Evolutionary conservation across 1,140 invertebrate species (phyloP), one percentile per base, ranked within the genome.

Genomic region (Dreissena rostriformis): DNA sequence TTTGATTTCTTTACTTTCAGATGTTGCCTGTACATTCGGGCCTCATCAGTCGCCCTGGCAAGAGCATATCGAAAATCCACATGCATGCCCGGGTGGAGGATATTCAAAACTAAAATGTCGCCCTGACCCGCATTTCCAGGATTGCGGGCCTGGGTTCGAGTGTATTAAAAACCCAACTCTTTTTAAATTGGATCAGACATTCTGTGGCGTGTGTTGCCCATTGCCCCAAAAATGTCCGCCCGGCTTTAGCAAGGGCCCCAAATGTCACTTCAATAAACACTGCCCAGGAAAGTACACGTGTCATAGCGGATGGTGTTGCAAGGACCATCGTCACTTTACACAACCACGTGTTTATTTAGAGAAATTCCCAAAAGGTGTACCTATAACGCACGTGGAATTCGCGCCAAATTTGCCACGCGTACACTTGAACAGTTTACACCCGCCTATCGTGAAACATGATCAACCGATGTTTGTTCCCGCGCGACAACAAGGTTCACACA

Each of bases 121-220:
- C 39, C 77, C 77, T 19, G 66, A 70, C n/a, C 6, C 39, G 15
- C 29, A 49, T 15, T 80, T 55, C 22, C 22, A 49, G 7, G 77
- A 80, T 39, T 80, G 77, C 61, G 53, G 28, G 19, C 66, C 14
- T 17, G 77, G 77, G 19, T 80, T 70, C 52, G 67, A 80, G n/a
- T 80, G 77, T 39, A 49, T 80, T 22, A 66, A 63, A 61, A 70
- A 57, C 0, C 28, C 24, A 0, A 7, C 22, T 39, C 61, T 70
- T 65, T 80, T 53, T 19, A n/a, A 61, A 39, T 17, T 61, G 28
- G 66, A 80, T 67, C 53, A 26, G 5, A 55, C 52, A 55, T 80
- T 57, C 71, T 71, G 51, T 67, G 77, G 77, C 22, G 67, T 80
- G 15, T 80, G 77, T 57, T 80, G 77, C 39, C 77, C 77, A 0